Percentiles rank a stretch among this genome's conserved stretches.
phyloP scores from a whole-genome alignment of 1,140 invertebrate species.

The Odontomachus brunneus region DNA sequence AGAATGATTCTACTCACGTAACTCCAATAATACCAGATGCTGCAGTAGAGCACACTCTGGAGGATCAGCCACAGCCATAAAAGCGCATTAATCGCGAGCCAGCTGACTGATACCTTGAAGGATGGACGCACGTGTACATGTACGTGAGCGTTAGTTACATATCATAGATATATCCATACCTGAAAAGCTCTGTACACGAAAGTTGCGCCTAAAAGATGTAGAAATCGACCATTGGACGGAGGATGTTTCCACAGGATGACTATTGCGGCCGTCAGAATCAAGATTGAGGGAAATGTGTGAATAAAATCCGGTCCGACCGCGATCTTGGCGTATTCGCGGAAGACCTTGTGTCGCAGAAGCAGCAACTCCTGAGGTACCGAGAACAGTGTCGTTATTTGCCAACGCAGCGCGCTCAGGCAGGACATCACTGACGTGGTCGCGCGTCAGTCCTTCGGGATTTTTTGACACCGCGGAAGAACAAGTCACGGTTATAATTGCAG shows the following conservation, averaged over 20 bases:
- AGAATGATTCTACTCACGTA: conserved; percentile 70
- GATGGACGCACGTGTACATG: not conserved
- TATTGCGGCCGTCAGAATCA: conserved; percentile 73
- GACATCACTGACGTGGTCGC: conserved; percentile 72
- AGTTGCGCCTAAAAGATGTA: conserved; percentile 29
- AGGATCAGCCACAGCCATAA: conserved; percentile 81
- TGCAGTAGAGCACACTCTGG: conserved; percentile 80
- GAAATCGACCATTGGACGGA: conserved; percentile 61
- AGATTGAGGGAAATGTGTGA: conserved; percentile 80
- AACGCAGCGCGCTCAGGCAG: conserved; percentile 76
- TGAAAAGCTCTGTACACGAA: conserved; percentile 73
- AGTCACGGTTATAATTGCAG: conserved; percentile 28
- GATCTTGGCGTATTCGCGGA: conserved; percentile 79
- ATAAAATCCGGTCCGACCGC: conserved; percentile 81
- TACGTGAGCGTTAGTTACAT: not conserved
- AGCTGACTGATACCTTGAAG: conserved; percentile 75
- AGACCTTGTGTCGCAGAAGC: conserved; percentile 78
- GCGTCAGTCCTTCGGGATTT: conserved; percentile 39
- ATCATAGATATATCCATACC: conserved; percentile 63
- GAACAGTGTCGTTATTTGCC: conserved; percentile 76
- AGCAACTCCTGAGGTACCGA: conserved; percentile 78
- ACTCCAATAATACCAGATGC: conserved; percentile 79
- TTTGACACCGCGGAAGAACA: conserved; percentile 15
- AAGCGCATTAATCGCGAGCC: conserved; percentile 74
- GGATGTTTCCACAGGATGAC: conserved; percentile 76